Percentiles rank a stretch among this genome's conserved stretches.
phyloP scores from a whole-genome alignment of 2,888 invertebrate species.

The Venustoraphidia nigricollis region DNA sequence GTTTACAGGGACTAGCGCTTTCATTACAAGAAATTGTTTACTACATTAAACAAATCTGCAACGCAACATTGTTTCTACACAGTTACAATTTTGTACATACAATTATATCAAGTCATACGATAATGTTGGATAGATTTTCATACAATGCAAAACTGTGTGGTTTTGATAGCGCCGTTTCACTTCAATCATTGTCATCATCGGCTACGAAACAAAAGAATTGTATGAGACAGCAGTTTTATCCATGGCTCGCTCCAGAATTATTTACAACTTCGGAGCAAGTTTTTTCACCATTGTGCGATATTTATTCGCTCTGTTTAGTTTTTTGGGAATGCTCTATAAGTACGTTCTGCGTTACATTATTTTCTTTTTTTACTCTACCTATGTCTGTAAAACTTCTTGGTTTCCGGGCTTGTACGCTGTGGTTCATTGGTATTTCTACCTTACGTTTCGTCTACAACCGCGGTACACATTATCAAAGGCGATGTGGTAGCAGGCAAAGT shows the following conservation, averaged over 20 bases:
- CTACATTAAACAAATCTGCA: neutral
- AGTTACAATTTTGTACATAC: neutral
- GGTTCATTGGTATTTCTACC: no score
- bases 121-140: neutral
- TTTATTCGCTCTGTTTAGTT: slow-evolving; percentile 1
- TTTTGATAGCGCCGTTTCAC: neutral
- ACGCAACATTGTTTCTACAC: neutral
- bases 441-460: no score
- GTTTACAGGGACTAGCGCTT: neutral
- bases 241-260: neutral
- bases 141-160: neutral
- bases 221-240: neutral
- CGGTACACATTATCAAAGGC: no score
- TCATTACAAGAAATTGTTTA: neutral
- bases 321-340: neutral
- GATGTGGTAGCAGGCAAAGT: no score
- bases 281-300: neutral
- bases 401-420: no score
- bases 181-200: no score
- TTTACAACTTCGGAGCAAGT: neutral
- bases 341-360: neutral
- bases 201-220: no score
- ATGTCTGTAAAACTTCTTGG: no score
- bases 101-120: neutral
- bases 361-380: neutral